Evolutionary conservation across 2,888 invertebrate genomes (phyloP), one percentile per base, ranked within the genome.

Genomic region (Apoda limacodes): DNA sequence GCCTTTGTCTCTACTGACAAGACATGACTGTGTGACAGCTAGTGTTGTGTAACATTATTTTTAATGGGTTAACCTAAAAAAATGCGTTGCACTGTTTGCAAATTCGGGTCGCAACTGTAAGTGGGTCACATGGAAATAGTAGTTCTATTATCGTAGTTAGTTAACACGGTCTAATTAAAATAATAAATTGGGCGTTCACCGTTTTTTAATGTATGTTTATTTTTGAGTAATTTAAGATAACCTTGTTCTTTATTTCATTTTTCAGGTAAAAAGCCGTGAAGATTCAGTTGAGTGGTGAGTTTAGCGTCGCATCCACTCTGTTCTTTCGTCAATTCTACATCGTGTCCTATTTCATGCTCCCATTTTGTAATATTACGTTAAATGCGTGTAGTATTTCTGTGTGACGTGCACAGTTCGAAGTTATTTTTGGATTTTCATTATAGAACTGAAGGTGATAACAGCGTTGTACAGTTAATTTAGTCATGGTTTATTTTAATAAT

Each of bases 151-250:
- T 41, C 45, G 51, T 51, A 53, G 60, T 66, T 67, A 65, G 67
- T 72, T 74, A 69, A 64, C 66, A 65, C 63, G 67, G 52, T 70
- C 70, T 65, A 72, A 80, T 78, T 76, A 69, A 63, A 64, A 58
- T 37, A 36, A 40, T 42, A 49, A 55, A 58, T 60, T 58, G 32
- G 35, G 33, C 43, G 43, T 36, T 51, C 50, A 43, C 54, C 41
- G 53, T 43, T 49, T 54, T 47, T 42, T 42, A 30, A 35, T 34
- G 43, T 34, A 47, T 52, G 42, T 51, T 47, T n/a, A 48, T 27
- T 41, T 35, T 30, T 37, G 30, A 42, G 51, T 53, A n/a, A n/a
- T n/a, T n/a, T n/a, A n/a, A n/a, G n/a, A 11, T 11, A 44, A 46
- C 35, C 42, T 26, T 60, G 60, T 62, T 54, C 51, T 37, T 46